phyloP scores from a whole-genome alignment of 92 coral and sea anemone genomes.

The Anthopleura xanthogrammica region DNA sequence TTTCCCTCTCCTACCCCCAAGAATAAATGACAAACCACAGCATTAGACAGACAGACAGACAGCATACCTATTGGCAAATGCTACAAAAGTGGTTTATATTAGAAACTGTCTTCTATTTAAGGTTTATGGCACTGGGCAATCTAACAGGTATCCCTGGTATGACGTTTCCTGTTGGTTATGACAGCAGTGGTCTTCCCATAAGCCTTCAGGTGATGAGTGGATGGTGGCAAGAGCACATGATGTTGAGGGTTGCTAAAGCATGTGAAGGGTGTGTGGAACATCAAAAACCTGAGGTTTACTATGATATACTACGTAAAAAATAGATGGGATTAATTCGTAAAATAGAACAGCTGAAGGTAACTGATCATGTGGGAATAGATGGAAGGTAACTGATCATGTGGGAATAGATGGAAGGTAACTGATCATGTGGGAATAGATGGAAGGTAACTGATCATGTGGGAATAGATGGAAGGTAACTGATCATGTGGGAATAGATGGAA shows the following conservation, averaged over 20 bases:
- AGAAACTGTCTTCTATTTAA: slow-evolving; percentile 13
- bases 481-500: too few species aligned
- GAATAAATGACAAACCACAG: too few species aligned
- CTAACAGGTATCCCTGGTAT: slow-evolving; percentile 86
- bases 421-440: too few species aligned
- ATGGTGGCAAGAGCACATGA: slow-evolving; percentile 97
- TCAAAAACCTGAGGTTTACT: slow-evolving; percentile 64
- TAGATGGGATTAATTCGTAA: background rate
- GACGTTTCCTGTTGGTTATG: slow-evolving; percentile 93
- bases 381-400: too few species aligned
- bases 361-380: too few species aligned
- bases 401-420: too few species aligned
- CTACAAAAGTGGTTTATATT: background rate
- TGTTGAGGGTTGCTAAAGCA: slow-evolving; percentile 88
- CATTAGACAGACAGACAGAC: too few species aligned
- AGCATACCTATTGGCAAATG: background rate
- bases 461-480: too few species aligned
- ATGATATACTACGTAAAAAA: slow-evolving; percentile 34
- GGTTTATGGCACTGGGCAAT: slow-evolving; percentile 81
- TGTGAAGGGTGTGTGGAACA: slow-evolving; percentile 62
- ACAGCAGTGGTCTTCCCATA: slow-evolving; percentile 82
- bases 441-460: too few species aligned
- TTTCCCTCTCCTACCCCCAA: too few species aligned
- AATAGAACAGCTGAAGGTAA: too few species aligned
- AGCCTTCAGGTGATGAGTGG: slow-evolving; percentile 93